Conservation (phyloP, 2,888 invertebrate species). For the Eledone cirrhosa region DNA sequence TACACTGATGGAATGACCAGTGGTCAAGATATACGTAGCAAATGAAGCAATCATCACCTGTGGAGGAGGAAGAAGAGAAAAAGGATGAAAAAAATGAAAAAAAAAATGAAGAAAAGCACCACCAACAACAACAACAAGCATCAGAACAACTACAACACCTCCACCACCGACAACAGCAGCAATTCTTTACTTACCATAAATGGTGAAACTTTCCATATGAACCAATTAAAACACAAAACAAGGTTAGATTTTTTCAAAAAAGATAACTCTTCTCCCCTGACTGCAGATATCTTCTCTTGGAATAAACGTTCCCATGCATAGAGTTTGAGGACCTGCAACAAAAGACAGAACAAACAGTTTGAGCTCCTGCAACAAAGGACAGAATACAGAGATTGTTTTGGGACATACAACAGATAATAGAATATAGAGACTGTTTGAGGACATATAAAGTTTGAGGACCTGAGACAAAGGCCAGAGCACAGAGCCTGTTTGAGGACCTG, state of each 20-base stretch:
- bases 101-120: no score
- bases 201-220: constrained; percentile 93
- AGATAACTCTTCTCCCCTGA: constrained; percentile 86
- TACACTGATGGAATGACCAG: constrained; percentile 82
- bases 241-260: constrained; percentile 88
- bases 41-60: constrained; percentile 66
- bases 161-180: no score
- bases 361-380: background rate
- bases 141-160: no score
- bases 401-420: no score
- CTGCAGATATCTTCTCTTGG: constrained; percentile 85
- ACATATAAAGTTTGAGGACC: no score
- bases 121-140: no score
- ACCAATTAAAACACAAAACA: constrained; percentile 75
- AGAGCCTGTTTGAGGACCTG: no score
- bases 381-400: no score
- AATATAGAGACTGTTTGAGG: no score
- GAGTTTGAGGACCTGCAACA: constrained; percentile 75
- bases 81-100: background rate
- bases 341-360: background rate
- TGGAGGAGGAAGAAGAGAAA: constrained; percentile 28
- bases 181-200: constrained; percentile 80
- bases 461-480: no score
- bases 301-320: constrained; percentile 97
- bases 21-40: constrained; percentile 76